A percentile compares a stretch with the other conserved stretches of the same genome.
phyloP scores from a whole-genome alignment of 2,113 vertebrate species.

The Charadrius vociferus region DNA sequence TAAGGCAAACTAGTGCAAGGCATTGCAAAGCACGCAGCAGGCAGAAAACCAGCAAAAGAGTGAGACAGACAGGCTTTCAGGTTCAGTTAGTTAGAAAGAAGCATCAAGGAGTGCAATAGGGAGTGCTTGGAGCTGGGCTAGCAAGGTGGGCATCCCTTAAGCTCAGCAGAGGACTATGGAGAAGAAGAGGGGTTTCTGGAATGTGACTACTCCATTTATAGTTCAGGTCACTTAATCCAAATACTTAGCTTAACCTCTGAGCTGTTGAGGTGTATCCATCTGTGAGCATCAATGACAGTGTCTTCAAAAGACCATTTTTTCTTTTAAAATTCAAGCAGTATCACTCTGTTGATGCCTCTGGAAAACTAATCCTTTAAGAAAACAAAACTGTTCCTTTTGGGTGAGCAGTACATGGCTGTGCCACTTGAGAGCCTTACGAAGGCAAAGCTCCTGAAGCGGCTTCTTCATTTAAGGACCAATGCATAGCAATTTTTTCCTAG shows the following conservation, averaged over 20 bases:
- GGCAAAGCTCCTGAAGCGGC: not conserved
- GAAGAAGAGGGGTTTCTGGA: not conserved
- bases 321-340: not conserved
- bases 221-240: not conserved
- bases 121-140: not conserved
- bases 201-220: not conserved
- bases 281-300: not conserved
- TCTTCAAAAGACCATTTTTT: not conserved
- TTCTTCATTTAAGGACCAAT: not conserved
- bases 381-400: not conserved
- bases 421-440: not conserved
- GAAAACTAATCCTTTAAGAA: not conserved
- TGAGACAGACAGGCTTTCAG: not conserved
- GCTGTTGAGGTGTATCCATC: not conserved
- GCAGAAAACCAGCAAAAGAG: not conserved
- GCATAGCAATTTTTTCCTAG: not conserved
- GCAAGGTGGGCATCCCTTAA: not conserved
- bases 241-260: not conserved
- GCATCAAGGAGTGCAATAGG: not conserved
- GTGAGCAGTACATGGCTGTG: not conserved
- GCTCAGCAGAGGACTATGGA: not conserved
- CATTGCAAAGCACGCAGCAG: fast-evolving
- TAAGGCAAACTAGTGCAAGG: not conserved
- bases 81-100: not conserved
- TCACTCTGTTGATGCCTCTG: not conserved